Conservation (phyloP, 2,797 vertebrate species). For the Anguilla marmorata region DNA sequence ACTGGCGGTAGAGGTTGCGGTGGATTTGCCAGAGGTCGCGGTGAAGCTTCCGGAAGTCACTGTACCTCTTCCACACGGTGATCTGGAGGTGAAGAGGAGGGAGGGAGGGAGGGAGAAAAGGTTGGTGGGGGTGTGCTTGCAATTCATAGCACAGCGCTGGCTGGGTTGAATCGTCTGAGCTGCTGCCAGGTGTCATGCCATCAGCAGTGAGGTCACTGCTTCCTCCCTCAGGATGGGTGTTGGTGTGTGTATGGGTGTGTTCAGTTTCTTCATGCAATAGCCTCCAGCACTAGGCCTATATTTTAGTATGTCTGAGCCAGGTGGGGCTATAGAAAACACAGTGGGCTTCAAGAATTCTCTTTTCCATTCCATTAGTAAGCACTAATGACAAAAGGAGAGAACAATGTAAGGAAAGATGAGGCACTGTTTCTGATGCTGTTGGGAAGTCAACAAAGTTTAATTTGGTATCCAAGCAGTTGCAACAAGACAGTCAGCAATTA, state of each 20-base stretch:
- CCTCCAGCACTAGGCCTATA: neutral
- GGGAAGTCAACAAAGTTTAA: neutral
- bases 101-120: neutral
- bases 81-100: conserved; percentile 74
- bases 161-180: neutral
- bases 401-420: neutral
- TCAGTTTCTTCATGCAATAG: neutral
- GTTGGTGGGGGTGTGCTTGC: conserved; percentile 9
- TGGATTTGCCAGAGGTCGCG: conserved; percentile 95
- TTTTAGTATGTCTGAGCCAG: neutral
- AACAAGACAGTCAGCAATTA: neutral
- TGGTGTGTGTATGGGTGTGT: neutral
- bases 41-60: conserved; percentile 96
- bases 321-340: too few relatives aligned
- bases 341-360: neutral
- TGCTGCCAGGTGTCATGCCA: too few relatives aligned
- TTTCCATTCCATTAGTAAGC: neutral
- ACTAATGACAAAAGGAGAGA: neutral
- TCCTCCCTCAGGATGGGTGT: conserved; percentile 23
- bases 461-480: neutral
- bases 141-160: neutral
- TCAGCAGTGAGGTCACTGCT: conserved; percentile 23
- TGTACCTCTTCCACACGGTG: conserved; percentile 97
- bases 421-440: neutral
- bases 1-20: conserved; percentile 85